Evolutionary conservation across 64 coral and sea anemone species (phyloP), one percentile per base, ranked within the genome.

Genomic region (Anthopleura sola): DNA sequence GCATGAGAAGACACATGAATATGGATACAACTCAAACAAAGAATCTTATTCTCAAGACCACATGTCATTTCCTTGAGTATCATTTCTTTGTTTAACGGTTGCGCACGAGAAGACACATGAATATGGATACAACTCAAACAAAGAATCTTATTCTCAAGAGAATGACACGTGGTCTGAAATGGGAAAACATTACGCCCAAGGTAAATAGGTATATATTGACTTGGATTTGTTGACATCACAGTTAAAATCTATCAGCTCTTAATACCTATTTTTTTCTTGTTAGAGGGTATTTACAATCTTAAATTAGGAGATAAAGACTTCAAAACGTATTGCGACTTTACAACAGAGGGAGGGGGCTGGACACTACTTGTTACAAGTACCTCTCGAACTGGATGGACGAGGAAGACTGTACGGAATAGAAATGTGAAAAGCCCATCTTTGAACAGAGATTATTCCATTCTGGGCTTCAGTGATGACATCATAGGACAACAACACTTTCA

Each of bases 271-370:
- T n/a, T 36, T 60, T 3, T 12, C 28, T 39, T 60, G 75, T 2
- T 15, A 92, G 91, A 78, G 36, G 91, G 91, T 31, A 18, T 88
- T 34, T 69, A 84, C 54, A 88, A 8, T 3, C 75, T 93, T 26
- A 84, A 62, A 49, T 24, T 78, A 20, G 2, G 17, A 48, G 20
- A 37, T 6, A 82, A 83, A 37, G 23, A 84, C 4, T 6, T 80
- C 5, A 37, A 88, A 36, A 93, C 91, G 20, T 76, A 84, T 75
- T 93, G 91, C 51, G 82, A 93, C 32, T 84, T 93, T 14, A 84
- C 31, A 53, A 40, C 23, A 24, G 39, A 93, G 28, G 91, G 91
- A 19, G 91, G 91, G 14, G 86, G 47, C 16, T 93, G 91, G 91
- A 93, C 91, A 18, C 81, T 93, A 14, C 23, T 93, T 8, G 32